These are phyloP conservation scores for Eleginops maclovinus DNA, from an alignment of 2,113 vertebrate genomes.

Conservation along the genomic window DNA sequence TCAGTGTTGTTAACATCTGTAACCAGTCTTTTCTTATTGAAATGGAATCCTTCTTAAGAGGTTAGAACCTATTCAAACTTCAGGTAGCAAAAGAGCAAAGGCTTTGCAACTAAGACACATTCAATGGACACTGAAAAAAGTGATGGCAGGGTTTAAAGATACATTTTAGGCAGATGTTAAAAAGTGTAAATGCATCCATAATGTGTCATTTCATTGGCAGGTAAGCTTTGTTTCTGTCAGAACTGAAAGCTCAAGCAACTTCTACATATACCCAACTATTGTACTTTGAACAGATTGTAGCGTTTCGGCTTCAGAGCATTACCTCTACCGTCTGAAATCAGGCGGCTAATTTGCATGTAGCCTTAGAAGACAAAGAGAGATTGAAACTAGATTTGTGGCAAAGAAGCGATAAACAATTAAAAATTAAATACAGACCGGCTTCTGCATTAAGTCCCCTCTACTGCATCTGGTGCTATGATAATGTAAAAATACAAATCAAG, in stretches of 20 bases:
- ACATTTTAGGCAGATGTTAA: neutral
- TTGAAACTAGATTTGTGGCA: neutral
- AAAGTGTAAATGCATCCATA: neutral
- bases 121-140: neutral
- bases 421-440: no score
- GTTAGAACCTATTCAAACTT: neutral
- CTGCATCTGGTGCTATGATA: no score
- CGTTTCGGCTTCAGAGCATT: neutral
- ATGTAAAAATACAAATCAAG: no score
- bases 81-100: conserved; percentile 1
- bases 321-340: neutral
- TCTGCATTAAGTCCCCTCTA: no score
- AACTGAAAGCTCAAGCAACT: neutral
- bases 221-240: no score
- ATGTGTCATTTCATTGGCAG: neutral
- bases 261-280: neutral
- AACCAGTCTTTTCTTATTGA: neutral
- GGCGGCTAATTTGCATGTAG: neutral
- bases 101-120: neutral
- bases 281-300: neutral
- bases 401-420: neutral
- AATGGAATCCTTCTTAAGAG: neutral
- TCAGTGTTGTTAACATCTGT: neutral
- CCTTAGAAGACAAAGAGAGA: neutral
- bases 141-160: neutral